Evolutionary conservation across 2,113 vertebrate species (phyloP).

Genomic region (Tragelaphus imberbis): DNA sequence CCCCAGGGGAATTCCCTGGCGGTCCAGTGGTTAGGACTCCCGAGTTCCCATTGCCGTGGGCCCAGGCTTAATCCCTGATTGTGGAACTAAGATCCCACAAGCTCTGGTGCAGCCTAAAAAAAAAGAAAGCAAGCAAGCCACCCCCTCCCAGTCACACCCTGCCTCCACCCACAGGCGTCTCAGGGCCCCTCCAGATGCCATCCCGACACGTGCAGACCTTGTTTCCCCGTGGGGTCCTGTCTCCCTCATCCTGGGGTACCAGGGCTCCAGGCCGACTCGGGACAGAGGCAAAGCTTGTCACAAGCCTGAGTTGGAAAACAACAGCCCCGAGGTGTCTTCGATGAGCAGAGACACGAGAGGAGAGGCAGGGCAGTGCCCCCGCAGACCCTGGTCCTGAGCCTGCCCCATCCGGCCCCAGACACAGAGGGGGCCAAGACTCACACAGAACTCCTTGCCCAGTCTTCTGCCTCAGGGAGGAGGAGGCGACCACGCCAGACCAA

Average conservation of each 20-base stretch:
- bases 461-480: neutral
- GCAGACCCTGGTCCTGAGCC: accelerated
- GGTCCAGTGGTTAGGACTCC: neutral
- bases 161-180: neutral
- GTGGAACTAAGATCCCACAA: neutral
- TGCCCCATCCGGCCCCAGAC: neutral
- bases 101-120: neutral
- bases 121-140: neutral
- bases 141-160: neutral
- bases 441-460: neutral
- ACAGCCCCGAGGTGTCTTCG: accelerated
- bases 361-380: neutral
- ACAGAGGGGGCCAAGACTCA: neutral
- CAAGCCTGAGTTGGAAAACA: neutral
- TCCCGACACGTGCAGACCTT: accelerated
- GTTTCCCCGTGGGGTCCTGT: neutral
- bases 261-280: neutral
- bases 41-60: accelerated
- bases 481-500: neutral
- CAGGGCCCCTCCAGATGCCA: neutral
- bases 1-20: neutral
- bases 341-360: neutral
- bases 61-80: neutral
- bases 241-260: neutral
- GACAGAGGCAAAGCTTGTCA: neutral